These are phyloP conservation scores for Tetragnatha montana DNA, from an alignment of 2,888 invertebrate species.

Conservation along the genomic window DNA sequence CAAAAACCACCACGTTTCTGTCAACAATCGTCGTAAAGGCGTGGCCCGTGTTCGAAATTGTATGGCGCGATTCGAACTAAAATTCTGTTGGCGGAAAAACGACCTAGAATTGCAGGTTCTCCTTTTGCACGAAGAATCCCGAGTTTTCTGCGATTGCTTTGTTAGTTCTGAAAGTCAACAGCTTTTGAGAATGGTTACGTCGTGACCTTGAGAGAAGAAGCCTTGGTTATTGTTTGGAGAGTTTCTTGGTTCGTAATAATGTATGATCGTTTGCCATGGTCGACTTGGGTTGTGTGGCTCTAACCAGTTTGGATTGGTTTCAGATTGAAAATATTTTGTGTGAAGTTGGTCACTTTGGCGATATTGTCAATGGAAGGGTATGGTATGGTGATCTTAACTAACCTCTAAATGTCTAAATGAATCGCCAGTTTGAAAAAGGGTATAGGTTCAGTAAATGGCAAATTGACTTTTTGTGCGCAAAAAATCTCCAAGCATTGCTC, in stretches of 20 bases:
- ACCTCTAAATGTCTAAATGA: too few species aligned
- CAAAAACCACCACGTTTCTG: constrained; percentile 11
- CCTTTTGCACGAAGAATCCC: constrained; percentile 25
- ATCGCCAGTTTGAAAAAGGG: too few species aligned
- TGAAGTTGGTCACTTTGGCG: too few species aligned
- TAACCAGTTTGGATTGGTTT: constrained; percentile 20
- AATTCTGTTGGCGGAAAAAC: constrained; percentile 19
- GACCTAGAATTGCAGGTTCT: constrained; percentile 29
- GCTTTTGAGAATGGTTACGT: constrained; percentile 45
- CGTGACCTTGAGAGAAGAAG: constrained; percentile 48
- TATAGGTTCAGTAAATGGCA: too few species aligned
- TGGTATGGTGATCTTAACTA: too few species aligned
- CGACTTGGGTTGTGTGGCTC: constrained; percentile 28
- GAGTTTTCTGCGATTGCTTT: constrained; percentile 45
- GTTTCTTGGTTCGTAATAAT: constrained; percentile 20
- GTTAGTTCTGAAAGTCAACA: constrained; percentile 58
- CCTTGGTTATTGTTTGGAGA: constrained; percentile 44
- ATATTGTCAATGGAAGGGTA: too few species aligned
- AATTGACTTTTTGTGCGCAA: too few species aligned
- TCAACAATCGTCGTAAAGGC: constrained; percentile 11
- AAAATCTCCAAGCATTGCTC: too few species aligned
- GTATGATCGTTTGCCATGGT: constrained; percentile 18
- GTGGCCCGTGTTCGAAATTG: constrained; percentile 27
- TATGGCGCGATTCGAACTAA: constrained; percentile 8
- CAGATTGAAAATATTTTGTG: not conserved